Percentiles rank a stretch among this genome's conserved stretches.
Conservation (phyloP, 2,797 vertebrate genomes). For the Zalophus californianus region DNA sequence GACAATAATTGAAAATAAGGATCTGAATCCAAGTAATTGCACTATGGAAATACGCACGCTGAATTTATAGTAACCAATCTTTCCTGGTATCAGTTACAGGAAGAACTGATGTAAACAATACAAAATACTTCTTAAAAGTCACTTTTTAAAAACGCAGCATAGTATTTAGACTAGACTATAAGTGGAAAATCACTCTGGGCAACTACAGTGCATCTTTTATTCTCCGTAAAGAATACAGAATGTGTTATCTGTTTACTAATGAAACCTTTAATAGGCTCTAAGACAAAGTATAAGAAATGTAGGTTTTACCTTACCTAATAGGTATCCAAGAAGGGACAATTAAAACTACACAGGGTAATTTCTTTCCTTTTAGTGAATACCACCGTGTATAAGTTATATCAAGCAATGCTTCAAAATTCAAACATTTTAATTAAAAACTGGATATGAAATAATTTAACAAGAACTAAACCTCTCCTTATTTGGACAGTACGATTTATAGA, state of each 20-base stretch:
- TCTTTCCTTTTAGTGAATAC: not conserved
- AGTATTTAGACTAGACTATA: not conserved
- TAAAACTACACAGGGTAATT: not conserved
- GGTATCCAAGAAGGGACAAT: not conserved
- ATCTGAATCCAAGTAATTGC: not conserved
- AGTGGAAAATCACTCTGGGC: not conserved
- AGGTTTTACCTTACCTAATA: not conserved
- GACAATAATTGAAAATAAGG: not conserved
- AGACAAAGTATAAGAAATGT: not conserved
- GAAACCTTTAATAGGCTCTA: not conserved
- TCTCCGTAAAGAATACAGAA: not conserved
- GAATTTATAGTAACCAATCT: not conserved
- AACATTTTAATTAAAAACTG: not conserved
- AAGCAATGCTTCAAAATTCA: not conserved
- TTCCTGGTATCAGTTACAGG: not conserved
- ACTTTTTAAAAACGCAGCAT: not conserved
- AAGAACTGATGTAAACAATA: not conserved
- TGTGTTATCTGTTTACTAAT: not conserved
- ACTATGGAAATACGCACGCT: not conserved
- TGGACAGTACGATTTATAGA: not conserved
- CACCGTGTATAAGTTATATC: not conserved
- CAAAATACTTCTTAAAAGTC: not conserved
- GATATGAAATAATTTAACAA: constrained; percentile 18
- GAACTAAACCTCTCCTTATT: not conserved
- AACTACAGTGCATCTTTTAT: not conserved